Base-by-base conservation (phyloP, 1,140 invertebrate species). In the Aricia agestis region DNA sequence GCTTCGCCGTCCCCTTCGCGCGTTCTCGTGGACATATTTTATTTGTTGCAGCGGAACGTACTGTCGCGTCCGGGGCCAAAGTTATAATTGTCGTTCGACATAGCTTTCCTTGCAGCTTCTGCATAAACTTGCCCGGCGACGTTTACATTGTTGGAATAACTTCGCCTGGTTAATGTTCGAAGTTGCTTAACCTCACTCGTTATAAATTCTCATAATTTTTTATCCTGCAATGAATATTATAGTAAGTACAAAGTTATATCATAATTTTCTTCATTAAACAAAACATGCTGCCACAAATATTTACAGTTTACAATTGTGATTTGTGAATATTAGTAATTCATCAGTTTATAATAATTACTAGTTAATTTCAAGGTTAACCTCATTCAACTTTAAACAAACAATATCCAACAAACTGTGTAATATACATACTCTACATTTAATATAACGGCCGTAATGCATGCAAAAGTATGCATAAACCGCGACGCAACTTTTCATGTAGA, bases 1-100 rank as follows among this genome's bases (percentile, higher is more conserved):
- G 82, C 76, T 82, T 73, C 74, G 79, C 80, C 82, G 83, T 82
- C 85, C 85, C 84, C 84, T 83, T 87, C 82, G 79, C 81, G 83
- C 85, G 80, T 84, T 85, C 84, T 82, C 82, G 82, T 84, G 83
- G 80, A 85, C 83, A 89, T 89, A 88, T 87, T 91, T 91, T 91
- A 89, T 91, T 89, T 89, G 87, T 85, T 87, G 82, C 85, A 82
- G 77, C 78, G 80, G 74, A 82, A 81, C 81, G 82, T 76, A 78
- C 80, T 80, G 82, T 81, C 84, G 83, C 81, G 87, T 85, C 85
- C 81, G 80, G 82, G 83, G 80, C 81, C 82, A 84, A 86, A 89
- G 83, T 91, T 91, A 90, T 91, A 90, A 91, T 90, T 90, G 89
- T 89, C 80, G 84, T 87, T 85, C 87, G 86, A 85, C 87, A 85